Percentiles rank a stretch among this genome's conserved stretches.
Evolutionary conservation across 2,797 vertebrate genomes (phyloP).

Genomic region (Acrocephalus scirpaceus): DNA sequence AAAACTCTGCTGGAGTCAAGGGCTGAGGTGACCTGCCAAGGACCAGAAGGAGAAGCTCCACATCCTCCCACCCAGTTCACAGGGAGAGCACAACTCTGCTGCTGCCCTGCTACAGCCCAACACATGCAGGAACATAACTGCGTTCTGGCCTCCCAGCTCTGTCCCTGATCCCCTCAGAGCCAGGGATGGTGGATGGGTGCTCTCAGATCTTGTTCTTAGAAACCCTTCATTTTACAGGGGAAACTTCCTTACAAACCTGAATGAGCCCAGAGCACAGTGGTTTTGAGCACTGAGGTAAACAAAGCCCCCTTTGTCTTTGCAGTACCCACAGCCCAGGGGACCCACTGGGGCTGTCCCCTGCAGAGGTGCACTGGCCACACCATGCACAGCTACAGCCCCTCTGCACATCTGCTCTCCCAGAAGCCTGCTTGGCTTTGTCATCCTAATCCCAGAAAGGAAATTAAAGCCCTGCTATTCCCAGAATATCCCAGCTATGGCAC

Average conservation of each 20-base stretch:
- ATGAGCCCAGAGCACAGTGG: neutral
- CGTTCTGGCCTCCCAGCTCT: neutral
- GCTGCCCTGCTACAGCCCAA: neutral
- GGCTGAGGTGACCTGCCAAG: slow-evolving; percentile 83
- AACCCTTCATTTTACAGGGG: neutral
- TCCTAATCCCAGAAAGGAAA: neutral
- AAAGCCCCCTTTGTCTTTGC: neutral
- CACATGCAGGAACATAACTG: fast-evolving
- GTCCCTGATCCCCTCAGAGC: neutral
- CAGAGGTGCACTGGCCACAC: fast-evolving
- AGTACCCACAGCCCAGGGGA: neutral
- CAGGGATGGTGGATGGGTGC: neutral
- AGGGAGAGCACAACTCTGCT: neutral
- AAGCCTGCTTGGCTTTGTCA: neutral
- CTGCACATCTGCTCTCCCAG: neutral
- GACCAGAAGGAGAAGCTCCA: neutral
- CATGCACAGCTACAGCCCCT: fast-evolving
- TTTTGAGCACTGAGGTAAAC: neutral
- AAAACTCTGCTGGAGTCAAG: slow-evolving; percentile 85
- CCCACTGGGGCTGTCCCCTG: neutral
- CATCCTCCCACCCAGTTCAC: neutral
- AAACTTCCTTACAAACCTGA: neutral
- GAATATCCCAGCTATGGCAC: neutral
- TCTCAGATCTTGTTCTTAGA: neutral
- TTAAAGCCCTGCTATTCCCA: neutral